These are phyloP conservation scores for Neogobius melanostomus DNA, from an alignment of 2,113 vertebrate genomes.

Conservation along the genomic window DNA sequence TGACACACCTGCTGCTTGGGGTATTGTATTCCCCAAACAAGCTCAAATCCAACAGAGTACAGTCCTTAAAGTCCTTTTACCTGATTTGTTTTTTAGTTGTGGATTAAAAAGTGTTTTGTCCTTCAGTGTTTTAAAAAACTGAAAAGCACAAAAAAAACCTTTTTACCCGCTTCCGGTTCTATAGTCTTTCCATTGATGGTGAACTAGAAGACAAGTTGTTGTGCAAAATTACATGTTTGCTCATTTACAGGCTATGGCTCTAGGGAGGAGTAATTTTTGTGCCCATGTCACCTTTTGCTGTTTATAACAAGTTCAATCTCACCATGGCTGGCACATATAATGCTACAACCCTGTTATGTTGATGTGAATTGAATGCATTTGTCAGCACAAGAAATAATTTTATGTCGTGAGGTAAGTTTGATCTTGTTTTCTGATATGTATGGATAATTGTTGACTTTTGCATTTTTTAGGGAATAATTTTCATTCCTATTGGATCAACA, in stretches of 20 bases:
- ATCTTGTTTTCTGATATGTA: background rate
- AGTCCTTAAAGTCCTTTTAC: background rate
- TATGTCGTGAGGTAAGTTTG: background rate
- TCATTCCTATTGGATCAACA: too few relatives aligned
- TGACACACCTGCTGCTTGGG: constrained; percentile 54
- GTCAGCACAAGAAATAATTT: background rate
- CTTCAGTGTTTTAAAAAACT: too few relatives aligned
- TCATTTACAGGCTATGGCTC: constrained; percentile 13
- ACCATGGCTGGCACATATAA: too few relatives aligned
- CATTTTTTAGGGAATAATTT: background rate
- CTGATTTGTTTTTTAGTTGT: too few relatives aligned
- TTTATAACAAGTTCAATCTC: background rate
- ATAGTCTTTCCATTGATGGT: too few relatives aligned
- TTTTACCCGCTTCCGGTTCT: too few relatives aligned
- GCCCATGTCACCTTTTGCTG: constrained; percentile 32
- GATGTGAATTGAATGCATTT: background rate
- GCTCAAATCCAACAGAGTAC: background rate
- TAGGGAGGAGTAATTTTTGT: constrained; percentile 33
- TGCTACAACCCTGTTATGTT: background rate
- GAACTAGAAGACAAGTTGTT: too few relatives aligned
- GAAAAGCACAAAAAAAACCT: too few relatives aligned
- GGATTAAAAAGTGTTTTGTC: too few relatives aligned
- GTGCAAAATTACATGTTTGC: background rate
- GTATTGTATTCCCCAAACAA: constrained; percentile 24
- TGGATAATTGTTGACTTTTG: background rate